Conservation (phyloP, 2,888 invertebrate species). For the Ceratothoa steindachneri region DNA sequence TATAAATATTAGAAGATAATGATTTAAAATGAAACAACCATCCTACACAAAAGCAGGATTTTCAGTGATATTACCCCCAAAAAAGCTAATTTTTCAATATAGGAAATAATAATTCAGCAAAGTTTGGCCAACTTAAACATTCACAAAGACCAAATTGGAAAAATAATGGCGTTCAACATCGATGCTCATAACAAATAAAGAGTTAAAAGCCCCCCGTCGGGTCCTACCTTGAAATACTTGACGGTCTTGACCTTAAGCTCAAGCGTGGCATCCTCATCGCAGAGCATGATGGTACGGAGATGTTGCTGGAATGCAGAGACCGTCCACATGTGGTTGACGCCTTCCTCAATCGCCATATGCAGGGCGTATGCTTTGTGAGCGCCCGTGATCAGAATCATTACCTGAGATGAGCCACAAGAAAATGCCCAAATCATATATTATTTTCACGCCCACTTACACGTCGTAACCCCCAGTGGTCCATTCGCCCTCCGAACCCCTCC, state of each 20-base stretch:
- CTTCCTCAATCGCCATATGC: conserved; percentile 89
- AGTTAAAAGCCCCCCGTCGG: no score
- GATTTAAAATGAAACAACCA: no score
- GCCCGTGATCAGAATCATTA: conserved; percentile 95
- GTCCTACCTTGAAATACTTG: conserved; percentile 89
- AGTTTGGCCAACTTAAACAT: no score
- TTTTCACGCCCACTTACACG: no score
- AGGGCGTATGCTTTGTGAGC: conserved; percentile 93
- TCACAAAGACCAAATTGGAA: no score
- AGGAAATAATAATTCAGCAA: no score
- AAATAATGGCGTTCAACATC: no score
- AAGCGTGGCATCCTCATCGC: conserved; percentile 95
- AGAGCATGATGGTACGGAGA: conserved; percentile 83
- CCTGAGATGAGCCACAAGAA: conserved; percentile 57
- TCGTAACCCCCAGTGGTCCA: neutral
- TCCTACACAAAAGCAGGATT: no score
- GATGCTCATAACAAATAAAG: no score
- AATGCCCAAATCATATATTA: neutral
- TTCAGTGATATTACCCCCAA: no score
- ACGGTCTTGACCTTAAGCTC: conserved; percentile 97
- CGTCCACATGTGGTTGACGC: conserved; percentile 99
- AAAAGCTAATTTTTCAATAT: no score
- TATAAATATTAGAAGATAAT: no score
- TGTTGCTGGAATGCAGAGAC: conserved; percentile 93
- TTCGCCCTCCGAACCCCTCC: neutral